Conservation (phyloP, 2,113 vertebrate species). For the Albula glossodonta region DNA sequence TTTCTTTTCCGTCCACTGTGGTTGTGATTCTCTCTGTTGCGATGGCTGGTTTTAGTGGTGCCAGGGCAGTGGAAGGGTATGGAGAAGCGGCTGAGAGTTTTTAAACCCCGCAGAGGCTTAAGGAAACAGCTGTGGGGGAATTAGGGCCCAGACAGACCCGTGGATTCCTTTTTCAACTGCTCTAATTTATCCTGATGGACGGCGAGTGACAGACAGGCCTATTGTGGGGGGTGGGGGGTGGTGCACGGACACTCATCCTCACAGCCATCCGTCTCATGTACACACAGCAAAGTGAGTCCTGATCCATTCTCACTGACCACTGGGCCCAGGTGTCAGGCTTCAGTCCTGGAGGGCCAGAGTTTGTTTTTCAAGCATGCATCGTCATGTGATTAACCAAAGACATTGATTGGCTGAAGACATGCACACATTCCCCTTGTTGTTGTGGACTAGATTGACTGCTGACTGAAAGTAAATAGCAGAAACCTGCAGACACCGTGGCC, state of each 20-base stretch:
- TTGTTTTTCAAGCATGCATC: too few species aligned
- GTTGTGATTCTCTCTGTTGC: not conserved
- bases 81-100: not conserved
- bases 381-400: too few species aligned
- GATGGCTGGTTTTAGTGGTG: not conserved
- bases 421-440: too few species aligned
- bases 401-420: too few species aligned
- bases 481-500: too few species aligned
- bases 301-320: too few species aligned
- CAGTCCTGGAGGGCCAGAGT: too few species aligned
- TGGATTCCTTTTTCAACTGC: constrained; percentile 13
- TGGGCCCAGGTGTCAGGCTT: too few species aligned
- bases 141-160: not conserved
- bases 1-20: not conserved
- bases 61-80: constrained; percentile 27
- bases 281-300: too few species aligned
- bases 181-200: constrained; percentile 31
- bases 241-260: not conserved
- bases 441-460: too few species aligned
- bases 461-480: too few species aligned
- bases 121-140: constrained; percentile 38
- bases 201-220: constrained; percentile 10
- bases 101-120: constrained; percentile 26
- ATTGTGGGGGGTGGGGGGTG: constrained; percentile 1
- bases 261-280: too few species aligned